phyloP scores from a whole-genome alignment of 2,113 vertebrate species.

The Nyctereutes procyonoides region DNA sequence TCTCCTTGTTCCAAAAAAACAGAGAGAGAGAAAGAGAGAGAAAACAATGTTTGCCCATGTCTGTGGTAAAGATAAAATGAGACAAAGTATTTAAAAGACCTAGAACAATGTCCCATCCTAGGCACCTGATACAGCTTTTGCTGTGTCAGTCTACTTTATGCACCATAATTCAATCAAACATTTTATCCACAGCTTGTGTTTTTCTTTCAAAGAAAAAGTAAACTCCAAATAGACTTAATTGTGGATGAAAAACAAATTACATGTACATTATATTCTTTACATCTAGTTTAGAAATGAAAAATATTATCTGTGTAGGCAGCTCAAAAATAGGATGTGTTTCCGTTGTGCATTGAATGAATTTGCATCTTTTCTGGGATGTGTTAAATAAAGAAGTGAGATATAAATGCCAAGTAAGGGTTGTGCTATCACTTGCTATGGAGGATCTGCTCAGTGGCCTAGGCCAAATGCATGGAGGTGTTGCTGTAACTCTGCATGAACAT shows the following conservation, averaged over 20 bases:
- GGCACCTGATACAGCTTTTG: neutral
- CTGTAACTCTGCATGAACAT: neutral
- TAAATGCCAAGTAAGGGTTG: neutral
- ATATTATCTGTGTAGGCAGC: conserved; percentile 24
- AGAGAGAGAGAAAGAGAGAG: neutral
- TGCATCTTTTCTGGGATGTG: neutral
- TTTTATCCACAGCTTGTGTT: neutral
- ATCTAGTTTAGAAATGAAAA: neutral
- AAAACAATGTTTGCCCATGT: neutral
- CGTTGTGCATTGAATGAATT: neutral
- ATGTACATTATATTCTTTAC: neutral
- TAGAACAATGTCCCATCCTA: neutral
- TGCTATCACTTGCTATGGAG: neutral
- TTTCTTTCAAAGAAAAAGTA: neutral
- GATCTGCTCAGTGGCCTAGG: neutral
- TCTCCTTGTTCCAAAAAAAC: neutral
- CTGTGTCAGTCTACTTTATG: neutral
- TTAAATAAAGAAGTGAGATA: neutral
- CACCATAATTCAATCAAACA: neutral
- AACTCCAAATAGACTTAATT: conserved; percentile 29
- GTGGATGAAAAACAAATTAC: conserved; percentile 28
- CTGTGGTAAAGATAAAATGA: neutral
- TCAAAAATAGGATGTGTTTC: conserved; percentile 48
- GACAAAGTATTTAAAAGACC: neutral
- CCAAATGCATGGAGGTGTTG: neutral